These are phyloP conservation scores for Eutrigla gurnardus DNA, from an alignment of 2,797 vertebrate genomes.

Conservation along the genomic window DNA sequence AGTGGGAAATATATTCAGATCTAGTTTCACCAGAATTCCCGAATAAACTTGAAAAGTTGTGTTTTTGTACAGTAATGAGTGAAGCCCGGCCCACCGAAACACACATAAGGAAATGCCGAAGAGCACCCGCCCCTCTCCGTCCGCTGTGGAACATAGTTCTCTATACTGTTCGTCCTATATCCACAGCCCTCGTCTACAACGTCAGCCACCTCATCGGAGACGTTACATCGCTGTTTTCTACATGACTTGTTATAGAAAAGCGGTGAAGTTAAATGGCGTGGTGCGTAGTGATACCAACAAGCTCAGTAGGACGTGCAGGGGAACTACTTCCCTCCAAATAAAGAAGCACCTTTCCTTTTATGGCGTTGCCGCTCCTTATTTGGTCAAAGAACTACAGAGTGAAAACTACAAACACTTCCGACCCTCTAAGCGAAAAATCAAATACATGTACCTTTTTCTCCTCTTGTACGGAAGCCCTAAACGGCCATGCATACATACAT, in stretches of 20 bases:
- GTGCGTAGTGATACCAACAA: conserved; percentile 22
- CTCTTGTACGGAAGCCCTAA: too few species aligned
- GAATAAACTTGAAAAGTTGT: conserved; percentile 67
- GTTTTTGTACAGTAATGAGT: conserved; percentile 51
- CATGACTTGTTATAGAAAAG: fast-evolving
- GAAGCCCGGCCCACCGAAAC: conserved; percentile 48
- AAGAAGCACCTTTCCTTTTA: conserved; percentile 92
- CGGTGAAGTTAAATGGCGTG: not conserved
- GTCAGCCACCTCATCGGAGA: fast-evolving
- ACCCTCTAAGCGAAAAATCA: too few species aligned
- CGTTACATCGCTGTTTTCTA: fast-evolving
- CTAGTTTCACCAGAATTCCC: not conserved
- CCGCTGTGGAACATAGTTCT: conserved; percentile 61
- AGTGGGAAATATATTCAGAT: fast-evolving
- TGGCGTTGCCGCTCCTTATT: conserved; percentile 89
- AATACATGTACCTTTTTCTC: too few species aligned
- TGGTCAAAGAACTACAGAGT: conserved; percentile 84
- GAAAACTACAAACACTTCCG: not conserved
- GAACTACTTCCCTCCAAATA: conserved; percentile 89
- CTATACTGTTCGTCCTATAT: fast-evolving
- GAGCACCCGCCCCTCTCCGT: not conserved
- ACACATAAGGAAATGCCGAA: conserved; percentile 71
- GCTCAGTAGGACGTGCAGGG: not conserved
- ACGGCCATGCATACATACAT: too few species aligned
- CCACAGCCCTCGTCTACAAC: fast-evolving